Percentiles rank a stretch among this genome's conserved stretches.
Conservation (phyloP, 2,113 vertebrate genomes). For the Heterotis niloticus region DNA sequence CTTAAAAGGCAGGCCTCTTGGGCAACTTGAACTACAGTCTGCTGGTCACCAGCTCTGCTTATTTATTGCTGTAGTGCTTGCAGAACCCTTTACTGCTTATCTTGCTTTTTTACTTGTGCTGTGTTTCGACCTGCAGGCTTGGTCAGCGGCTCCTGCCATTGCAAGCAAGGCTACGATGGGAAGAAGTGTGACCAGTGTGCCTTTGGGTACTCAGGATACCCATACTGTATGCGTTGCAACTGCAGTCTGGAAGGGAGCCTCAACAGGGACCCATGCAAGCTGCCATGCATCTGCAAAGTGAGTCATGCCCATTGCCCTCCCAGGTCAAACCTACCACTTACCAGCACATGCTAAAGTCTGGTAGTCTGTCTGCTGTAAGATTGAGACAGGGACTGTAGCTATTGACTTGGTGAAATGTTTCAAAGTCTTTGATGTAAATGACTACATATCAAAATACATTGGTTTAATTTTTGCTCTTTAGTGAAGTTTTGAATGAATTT, state of each 20-base stretch:
- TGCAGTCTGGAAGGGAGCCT: constrained; percentile 70
- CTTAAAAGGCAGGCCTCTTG: background rate
- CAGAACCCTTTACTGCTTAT: background rate
- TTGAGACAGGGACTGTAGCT: too few relatives aligned
- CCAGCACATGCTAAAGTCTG: too few relatives aligned
- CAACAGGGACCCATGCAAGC: constrained; percentile 74
- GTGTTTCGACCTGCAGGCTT: constrained; percentile 62
- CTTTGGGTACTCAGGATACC: constrained; percentile 72
- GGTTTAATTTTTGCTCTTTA: too few relatives aligned
- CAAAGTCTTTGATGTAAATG: too few relatives aligned
- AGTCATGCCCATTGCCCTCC: background rate
- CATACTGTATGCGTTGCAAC: constrained; percentile 68
- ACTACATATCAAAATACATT: too few relatives aligned
- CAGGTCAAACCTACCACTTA: too few relatives aligned
- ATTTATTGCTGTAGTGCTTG: background rate
- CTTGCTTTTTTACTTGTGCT: background rate
- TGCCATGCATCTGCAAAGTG: constrained; percentile 79
- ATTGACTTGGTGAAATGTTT: too few relatives aligned
- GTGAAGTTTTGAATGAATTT: background rate
- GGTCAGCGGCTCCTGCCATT: constrained; percentile 81
- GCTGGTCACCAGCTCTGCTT: too few relatives aligned
- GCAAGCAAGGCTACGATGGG: constrained; percentile 84
- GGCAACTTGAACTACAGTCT: constrained; percentile 13
- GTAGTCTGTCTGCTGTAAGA: too few relatives aligned
- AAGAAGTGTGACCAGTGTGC: constrained; percentile 76